Base-by-base conservation (phyloP, 2,888 invertebrate genomes). In the Anaspis maculata region DNA sequence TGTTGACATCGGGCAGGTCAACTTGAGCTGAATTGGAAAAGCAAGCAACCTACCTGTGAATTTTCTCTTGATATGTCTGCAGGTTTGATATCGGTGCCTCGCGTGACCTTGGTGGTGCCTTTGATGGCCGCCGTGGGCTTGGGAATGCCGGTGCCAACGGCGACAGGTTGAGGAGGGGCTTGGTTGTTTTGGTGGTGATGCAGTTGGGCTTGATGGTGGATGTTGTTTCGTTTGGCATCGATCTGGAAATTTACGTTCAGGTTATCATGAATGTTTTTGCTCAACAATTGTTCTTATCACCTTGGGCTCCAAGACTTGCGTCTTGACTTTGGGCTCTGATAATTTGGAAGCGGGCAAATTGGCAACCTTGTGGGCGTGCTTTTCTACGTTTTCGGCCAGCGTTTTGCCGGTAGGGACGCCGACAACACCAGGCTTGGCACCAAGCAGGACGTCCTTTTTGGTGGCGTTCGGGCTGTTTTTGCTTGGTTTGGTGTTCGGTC, bases 91-190 rank as follows among this genome's bases (percentile, higher is more conserved):
- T 61, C 30, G 16, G 26, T 13, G n/a, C 77, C 46, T 23, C 77
- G 62, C 73, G 70, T 44, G 51, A 78, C 71, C 64, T 90, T 89
- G 41, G 82, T 82, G 13, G 86, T 89, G 42, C 34, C 91, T 69
- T 91, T 91, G 15, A 92, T 86, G 35, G 90, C 86, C 5, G 90
- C 89, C 25, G 89, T 90, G 2, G 91, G 91, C 62, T 91, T 91
- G 0, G 91, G 90, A 49, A 91, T 84, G 11, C 86, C 85, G 3
- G 83, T 72, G 46, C 34, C 3, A 49, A 37, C 15, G 54, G 42
- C 5, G 19, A 19, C 19, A 9, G 5, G 19, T 19, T 19, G 5
- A 9, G 9, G 19, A 9, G 5, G 19, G 19, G 9, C 5, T 19
- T 19, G 19, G 19, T n/a, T n/a, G n/a, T n/a, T n/a, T n/a, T n/a